These are phyloP conservation scores for Melanchra persicariae DNA, from an alignment of 2,888 invertebrate species.

Conservation along the genomic window DNA sequence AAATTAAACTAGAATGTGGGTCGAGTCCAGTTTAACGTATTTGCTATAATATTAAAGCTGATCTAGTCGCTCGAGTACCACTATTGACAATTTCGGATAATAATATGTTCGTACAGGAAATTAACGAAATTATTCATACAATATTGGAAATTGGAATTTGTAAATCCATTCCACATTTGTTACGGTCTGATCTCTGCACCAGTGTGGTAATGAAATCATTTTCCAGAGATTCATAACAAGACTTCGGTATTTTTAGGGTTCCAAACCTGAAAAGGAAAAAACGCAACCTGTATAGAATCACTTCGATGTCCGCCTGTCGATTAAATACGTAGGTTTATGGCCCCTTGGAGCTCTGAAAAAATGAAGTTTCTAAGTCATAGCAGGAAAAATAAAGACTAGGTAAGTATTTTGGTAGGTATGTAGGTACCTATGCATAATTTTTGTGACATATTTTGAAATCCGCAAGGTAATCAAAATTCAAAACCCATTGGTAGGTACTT, in stretches of 20 bases:
- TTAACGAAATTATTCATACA: constrained; percentile 32
- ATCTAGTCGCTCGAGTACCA: constrained; percentile 14
- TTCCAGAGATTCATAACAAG: background rate
- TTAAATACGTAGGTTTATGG: too few species aligned
- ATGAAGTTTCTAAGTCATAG: too few species aligned
- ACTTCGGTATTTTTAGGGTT: background rate
- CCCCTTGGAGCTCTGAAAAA: too few species aligned
- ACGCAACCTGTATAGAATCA: background rate
- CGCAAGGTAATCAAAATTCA: too few species aligned
- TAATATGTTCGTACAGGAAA: constrained; percentile 40
- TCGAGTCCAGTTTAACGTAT: constrained; percentile 36
- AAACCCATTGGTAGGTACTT: too few species aligned
- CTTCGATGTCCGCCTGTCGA: too few species aligned
- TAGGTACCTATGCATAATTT: too few species aligned
- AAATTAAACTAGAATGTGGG: constrained; percentile 57
- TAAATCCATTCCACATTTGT: background rate
- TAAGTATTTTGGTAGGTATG: too few species aligned
- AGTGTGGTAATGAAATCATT: background rate
- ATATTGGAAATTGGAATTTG: constrained; percentile 15
- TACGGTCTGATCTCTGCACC: background rate
- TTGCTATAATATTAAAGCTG: constrained; percentile 20
- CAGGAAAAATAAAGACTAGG: too few species aligned
- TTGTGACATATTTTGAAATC: too few species aligned
- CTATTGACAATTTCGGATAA: constrained; percentile 19
- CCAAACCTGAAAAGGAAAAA: background rate